Percentiles rank a stretch among this genome's conserved stretches.
phyloP scores from a whole-genome alignment of 2,797 vertebrate genomes.

The Pantherophis alleghaniensis region DNA sequence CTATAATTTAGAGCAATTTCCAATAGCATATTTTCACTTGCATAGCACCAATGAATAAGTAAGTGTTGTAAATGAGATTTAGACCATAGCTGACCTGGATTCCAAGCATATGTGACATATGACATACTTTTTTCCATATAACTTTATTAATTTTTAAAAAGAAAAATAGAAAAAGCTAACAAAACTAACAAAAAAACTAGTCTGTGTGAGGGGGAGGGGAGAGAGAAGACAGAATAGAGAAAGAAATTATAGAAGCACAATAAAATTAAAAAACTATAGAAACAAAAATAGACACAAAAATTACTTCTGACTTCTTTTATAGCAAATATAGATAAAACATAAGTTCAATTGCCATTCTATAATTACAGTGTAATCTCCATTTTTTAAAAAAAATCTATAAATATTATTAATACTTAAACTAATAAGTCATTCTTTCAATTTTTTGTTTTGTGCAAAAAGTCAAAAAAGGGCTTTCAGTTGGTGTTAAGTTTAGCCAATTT shows the following conservation, averaged over 20 bases:
- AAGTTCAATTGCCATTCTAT: not conserved
- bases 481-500: not conserved
- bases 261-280: not conserved
- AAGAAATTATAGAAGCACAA: not conserved
- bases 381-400: not conserved
- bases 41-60: not conserved
- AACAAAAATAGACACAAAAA: not conserved
- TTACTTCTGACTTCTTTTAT: not conserved
- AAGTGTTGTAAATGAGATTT: not conserved
- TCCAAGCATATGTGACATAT: not conserved
- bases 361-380: not conserved
- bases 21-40: not conserved
- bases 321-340: not conserved
- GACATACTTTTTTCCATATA: not conserved
- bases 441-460: not conserved
- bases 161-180: not conserved
- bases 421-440: not conserved
- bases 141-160: not conserved
- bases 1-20: not conserved
- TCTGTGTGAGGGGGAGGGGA: too few relatives aligned
- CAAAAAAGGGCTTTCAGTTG: not conserved
- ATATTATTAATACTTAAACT: not conserved
- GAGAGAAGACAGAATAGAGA: not conserved
- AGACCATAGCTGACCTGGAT: not conserved
- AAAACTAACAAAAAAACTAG: not conserved